Conservation (phyloP, 2,113 vertebrate genomes). For the Trogon surrucura region DNA sequence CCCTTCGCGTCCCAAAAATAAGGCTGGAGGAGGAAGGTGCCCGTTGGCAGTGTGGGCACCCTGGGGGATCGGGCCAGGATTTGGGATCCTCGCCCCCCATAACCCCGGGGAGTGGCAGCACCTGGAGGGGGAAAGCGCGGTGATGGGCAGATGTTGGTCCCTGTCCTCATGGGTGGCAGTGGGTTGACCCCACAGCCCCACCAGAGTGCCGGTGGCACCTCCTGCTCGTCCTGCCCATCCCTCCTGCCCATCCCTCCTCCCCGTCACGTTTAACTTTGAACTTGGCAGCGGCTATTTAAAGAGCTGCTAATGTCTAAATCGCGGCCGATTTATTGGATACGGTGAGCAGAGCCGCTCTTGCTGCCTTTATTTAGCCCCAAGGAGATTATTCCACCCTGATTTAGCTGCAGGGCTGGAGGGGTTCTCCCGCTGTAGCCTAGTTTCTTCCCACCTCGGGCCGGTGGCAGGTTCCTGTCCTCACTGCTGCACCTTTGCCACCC, state of each 20-base stretch:
- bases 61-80: neutral
- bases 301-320: constrained; percentile 22
- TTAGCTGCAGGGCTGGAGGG: neutral
- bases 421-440: neutral
- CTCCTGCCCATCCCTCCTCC: neutral
- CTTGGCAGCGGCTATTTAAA: neutral
- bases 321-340: neutral
- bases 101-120: neutral
- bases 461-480: neutral
- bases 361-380: constrained; percentile 1
- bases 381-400: neutral
- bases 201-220: neutral
- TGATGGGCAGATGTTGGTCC: neutral
- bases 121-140: accelerated
- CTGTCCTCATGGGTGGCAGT: accelerated
- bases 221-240: neutral
- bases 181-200: neutral
- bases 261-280: constrained; percentile 1
- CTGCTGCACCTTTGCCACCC: neutral
- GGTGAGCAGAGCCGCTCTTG: neutral
- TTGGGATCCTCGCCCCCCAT: neutral
- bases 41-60: neutral
- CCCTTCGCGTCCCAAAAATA: neutral
- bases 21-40: neutral
- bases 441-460: neutral